Conservation (phyloP, 2,113 vertebrate species). For the Aplodontia rufa region DNA sequence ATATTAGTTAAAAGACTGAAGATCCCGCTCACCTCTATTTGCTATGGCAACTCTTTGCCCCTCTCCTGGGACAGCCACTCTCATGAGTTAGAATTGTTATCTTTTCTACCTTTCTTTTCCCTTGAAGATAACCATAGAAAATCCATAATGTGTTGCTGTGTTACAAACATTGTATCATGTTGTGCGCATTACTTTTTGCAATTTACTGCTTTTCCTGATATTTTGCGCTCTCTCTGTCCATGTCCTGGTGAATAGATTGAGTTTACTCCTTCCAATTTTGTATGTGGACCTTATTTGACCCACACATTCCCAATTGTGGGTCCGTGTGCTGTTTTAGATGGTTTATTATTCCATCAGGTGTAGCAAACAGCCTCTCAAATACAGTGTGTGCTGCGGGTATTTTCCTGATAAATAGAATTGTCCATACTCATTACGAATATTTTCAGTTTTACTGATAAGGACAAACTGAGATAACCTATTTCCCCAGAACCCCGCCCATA, state of each 20-base stretch:
- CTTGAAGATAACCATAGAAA: background rate
- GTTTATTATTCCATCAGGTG: background rate
- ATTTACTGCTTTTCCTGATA: background rate
- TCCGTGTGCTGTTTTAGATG: background rate
- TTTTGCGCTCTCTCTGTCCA: background rate
- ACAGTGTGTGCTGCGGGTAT: background rate
- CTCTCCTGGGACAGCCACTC: background rate
- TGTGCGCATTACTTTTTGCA: background rate
- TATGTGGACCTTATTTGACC: background rate
- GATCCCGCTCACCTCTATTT: background rate
- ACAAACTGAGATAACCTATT: background rate
- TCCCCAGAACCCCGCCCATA: background rate
- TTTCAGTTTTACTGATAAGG: background rate
- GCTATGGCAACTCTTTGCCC: background rate
- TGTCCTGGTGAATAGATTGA: background rate
- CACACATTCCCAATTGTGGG: background rate
- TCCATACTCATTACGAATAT: background rate
- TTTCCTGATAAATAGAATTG: background rate
- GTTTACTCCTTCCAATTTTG: background rate
- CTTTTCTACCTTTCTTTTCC: background rate
- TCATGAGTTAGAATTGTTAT: background rate
- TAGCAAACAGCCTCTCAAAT: background rate
- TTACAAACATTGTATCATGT: background rate
- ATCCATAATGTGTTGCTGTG: background rate
- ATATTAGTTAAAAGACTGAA: background rate